Conservation (phyloP, 2,888 invertebrate genomes). For the Conistra vaccinii region DNA sequence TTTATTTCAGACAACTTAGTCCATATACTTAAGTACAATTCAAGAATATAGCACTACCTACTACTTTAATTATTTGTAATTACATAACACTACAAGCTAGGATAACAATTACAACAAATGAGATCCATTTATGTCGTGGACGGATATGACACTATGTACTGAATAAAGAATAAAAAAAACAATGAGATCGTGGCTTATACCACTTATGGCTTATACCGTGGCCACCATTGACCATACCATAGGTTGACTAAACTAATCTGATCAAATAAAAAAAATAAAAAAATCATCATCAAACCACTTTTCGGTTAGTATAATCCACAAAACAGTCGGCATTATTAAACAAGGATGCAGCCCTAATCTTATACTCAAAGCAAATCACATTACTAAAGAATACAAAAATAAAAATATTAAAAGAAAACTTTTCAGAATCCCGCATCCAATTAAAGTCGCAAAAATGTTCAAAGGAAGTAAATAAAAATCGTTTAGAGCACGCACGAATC, state of each 20-base stretch:
- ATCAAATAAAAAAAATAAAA: background rate
- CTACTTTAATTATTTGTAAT: too few relatives aligned
- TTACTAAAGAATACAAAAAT: conserved; percentile 12
- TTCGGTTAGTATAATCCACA: background rate
- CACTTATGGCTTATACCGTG: too few relatives aligned
- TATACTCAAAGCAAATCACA: conserved; percentile 26
- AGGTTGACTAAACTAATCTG: background rate
- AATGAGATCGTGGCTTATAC: too few relatives aligned
- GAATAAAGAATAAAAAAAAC: too few relatives aligned
- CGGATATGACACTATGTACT: too few relatives aligned
- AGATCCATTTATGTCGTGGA: too few relatives aligned
- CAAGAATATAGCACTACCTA: too few relatives aligned
- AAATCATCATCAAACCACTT: background rate
- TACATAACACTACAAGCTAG: too few relatives aligned
- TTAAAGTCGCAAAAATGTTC: conserved; percentile 56
- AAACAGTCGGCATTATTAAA: conserved; percentile 1
- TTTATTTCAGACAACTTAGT: too few relatives aligned
- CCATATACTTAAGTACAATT: too few relatives aligned
- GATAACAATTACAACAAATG: too few relatives aligned
- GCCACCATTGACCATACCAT: too few relatives aligned
- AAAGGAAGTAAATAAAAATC: conserved; percentile 61
- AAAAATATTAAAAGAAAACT: conserved; percentile 36
- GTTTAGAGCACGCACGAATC: conserved; percentile 54
- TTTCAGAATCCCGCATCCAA: conserved; percentile 41
- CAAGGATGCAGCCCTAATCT: conserved; percentile 7